Evolutionary conservation across 2,113 vertebrate species (phyloP), one percentile per base, ranked within the genome.

Genomic region (Copsychus sechellarum): DNA sequence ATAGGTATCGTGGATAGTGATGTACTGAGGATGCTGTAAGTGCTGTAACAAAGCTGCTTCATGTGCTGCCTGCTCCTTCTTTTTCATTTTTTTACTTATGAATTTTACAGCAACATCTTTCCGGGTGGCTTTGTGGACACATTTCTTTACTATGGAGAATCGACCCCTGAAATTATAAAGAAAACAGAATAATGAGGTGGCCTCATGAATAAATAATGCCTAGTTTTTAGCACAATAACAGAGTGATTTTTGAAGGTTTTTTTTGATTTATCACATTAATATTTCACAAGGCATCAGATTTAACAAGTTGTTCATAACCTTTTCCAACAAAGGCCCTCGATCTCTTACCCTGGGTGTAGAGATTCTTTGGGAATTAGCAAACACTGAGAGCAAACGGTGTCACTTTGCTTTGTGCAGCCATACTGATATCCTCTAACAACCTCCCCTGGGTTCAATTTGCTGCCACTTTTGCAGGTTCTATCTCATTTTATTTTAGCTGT

Each of bases 121-220:
- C 95, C 99, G 98, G 18, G 98, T 99, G 36, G 98, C 97, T 97
- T 98, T 99, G 97, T 99, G 99, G 72, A 99, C 94, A 76, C 99
- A 99, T 95, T 99, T 99, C 95, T 98, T 99, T 62, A 99, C 99
- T 42, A 99, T 98, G 54, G 99, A 99, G 97, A 99, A 99, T n/a
- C 99, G 97, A 23, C 99, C 99, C 94, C 99, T 99, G 91, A 43
- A 95, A 96, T 36, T 57, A 84, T 28, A 72, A 67, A 57, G 58
- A 47, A 33, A 18, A 80, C 57, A 88, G 45, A 80, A 79, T 93
- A 91, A 90, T 33, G 51, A 92, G 72, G 54, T 50, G 34, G 25
- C 42, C 16, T 77, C 47, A 76, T 89, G 34, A 86, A 76, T 95
- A 82, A 94, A 77, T 64, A 51, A 91, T 29, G 8, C 13, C 23